Evolutionary conservation across 1,140 invertebrate genomes (phyloP), one percentile per base, ranked within the genome.

Genomic region (Prorops nasuta): DNA sequence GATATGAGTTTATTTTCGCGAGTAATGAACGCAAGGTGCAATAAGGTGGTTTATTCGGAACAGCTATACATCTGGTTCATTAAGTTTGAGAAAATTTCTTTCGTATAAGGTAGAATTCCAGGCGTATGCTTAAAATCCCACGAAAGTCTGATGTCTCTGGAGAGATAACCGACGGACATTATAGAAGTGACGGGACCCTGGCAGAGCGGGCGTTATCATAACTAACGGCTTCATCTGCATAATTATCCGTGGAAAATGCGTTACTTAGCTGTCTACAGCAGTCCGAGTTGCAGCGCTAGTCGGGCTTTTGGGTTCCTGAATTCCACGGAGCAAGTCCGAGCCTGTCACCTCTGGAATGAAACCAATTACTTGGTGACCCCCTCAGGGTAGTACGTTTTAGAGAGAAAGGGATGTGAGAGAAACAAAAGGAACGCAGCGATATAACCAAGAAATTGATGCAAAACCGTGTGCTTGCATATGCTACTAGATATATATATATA

Each of bases 351-450:
- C 46, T 60, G 63, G 64, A 74, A 76, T 72, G 70, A 76, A 74
- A 72, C 71, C 73, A 76, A 76, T 76, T 74, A 74, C 71, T 71
- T 50, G 66, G 64, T 72, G 69, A 70, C 71, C 73, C 60, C 66
- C 67, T 67, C 67, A 44, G 68, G 66, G 67, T 60, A 66, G 58
- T 61, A 52, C 57, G 61, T 64, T 61, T 66, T 61, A 50, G 54
- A 57, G 49, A 64, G 57, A 49, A 38, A 48, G 38, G 28, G 44
- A 51, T 55, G 46, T 19, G 47, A 58, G 44, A 46, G 35, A 54
- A 42, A 40, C 43, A 28, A 32, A 45, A 44, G 40, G 40, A 32
- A 22, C 9, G 4, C 41, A 52, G 43, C 14, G 35, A 28, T n/a
- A n/a, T n/a, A n/a, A n/a, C n/a, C n/a, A n/a, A n/a, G n/a, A n/a